Percentiles rank a stretch among this genome's conserved stretches.
Conservation (phyloP, 64 coral and sea anemone genomes). For the Actinia equina region DNA sequence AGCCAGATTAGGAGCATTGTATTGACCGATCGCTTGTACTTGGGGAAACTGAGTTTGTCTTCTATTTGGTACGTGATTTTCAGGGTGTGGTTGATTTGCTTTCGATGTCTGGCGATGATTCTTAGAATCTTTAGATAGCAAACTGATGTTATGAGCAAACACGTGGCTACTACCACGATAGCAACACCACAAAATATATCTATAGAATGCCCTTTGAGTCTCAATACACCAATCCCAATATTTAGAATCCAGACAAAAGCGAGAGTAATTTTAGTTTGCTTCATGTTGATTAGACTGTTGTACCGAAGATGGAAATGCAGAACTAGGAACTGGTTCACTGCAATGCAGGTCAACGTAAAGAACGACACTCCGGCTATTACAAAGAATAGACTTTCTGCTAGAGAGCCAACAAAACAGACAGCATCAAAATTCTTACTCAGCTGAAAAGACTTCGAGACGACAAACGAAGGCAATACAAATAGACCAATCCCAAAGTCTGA, state of each 20-base stretch:
- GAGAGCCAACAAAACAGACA: neutral
- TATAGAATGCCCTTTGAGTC: neutral
- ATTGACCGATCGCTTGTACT: neutral
- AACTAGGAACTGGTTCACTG: neutral
- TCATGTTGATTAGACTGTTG: neutral
- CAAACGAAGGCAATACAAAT: slow-evolving; percentile 15
- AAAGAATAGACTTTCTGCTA: neutral
- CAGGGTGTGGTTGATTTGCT: neutral
- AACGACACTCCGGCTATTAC: neutral
- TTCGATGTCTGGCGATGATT: neutral
- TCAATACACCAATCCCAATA: neutral
- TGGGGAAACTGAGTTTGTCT: neutral
- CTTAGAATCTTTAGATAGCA: neutral
- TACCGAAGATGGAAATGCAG: neutral
- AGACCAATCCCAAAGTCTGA: slow-evolving; percentile 24
- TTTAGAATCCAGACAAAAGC: neutral
- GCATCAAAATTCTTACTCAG: neutral
- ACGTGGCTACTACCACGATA: neutral
- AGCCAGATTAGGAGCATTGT: neutral
- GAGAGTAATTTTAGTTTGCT: neutral
- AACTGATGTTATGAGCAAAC: neutral
- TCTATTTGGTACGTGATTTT: neutral
- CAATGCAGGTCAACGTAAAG: neutral
- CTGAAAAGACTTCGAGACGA: slow-evolving; percentile 12
- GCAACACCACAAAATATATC: neutral